Evolutionary conservation across 1,140 invertebrate genomes (phyloP).

Genomic region (Neodiprion fabricii): DNA sequence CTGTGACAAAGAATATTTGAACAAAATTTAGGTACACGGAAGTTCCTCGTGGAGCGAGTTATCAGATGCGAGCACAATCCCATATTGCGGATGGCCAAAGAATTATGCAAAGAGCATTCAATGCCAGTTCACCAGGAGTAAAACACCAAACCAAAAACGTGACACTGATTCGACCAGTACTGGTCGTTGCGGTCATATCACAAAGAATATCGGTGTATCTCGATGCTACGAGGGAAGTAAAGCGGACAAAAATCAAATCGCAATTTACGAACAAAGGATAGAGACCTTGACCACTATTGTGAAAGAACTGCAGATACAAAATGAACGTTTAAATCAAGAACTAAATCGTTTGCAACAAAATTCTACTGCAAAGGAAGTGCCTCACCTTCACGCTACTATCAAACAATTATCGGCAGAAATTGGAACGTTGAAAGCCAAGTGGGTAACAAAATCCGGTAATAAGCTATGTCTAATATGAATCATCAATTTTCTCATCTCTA

Average conservation of each 20-base stretch:
- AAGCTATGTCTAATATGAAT: not conserved
- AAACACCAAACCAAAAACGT: not conserved
- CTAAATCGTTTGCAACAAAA: conserved; percentile 28
- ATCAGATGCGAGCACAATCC: conserved; percentile 29
- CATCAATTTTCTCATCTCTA: conserved; percentile 15
- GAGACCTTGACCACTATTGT: conserved; percentile 30
- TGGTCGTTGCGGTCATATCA: conserved; percentile 8
- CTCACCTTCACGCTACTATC: conserved; percentile 27
- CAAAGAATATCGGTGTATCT: not conserved
- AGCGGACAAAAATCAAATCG: conserved; percentile 23
- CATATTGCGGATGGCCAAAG: conserved; percentile 18
- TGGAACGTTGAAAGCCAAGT: conserved; percentile 39
- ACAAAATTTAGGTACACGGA: conserved; percentile 21
- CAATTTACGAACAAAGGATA: conserved; percentile 31
- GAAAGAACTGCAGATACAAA: conserved; percentile 37
- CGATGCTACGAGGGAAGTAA: conserved; percentile 1
- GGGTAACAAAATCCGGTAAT: conserved; percentile 18
- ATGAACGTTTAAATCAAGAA: conserved; percentile 38
- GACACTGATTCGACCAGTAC: conserved; percentile 12
- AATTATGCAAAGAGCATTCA: conserved; percentile 17
- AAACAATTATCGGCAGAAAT: conserved; percentile 38
- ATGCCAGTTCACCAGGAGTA: conserved; percentile 3
- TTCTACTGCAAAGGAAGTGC: conserved; percentile 18
- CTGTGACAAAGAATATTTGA: conserved; percentile 7
- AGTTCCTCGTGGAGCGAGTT: conserved; percentile 37